A percentile compares a stretch with the other conserved stretches of the same genome.
Conservation (phyloP, 2,797 vertebrate species). For the Tragelaphus eurycerus region DNA sequence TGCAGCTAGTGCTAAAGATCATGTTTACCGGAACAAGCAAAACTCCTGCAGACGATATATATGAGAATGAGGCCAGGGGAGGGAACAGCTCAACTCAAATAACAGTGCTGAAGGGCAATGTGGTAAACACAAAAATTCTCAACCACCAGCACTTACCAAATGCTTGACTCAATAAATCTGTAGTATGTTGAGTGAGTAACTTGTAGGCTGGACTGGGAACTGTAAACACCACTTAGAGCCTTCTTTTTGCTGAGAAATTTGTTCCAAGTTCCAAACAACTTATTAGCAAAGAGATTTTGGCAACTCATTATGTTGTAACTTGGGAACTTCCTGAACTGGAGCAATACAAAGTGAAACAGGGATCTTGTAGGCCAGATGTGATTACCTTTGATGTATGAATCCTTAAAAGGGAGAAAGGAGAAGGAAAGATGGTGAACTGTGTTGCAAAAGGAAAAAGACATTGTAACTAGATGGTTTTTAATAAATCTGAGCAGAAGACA, state of each 20-base stretch:
- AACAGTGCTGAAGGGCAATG: not conserved
- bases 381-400: not conserved
- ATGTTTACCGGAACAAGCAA: not conserved
- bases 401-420: not conserved
- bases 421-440: not conserved
- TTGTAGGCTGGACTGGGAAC: not conserved
- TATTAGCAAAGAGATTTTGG: slow-evolving; percentile 10
- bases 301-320: slow-evolving; percentile 3
- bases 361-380: not conserved
- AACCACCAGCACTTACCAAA: not conserved
- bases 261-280: not conserved
- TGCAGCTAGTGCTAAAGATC: not conserved
- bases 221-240: not conserved
- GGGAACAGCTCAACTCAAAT: not conserved
- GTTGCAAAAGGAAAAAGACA: not conserved
- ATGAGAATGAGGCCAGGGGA: not conserved
- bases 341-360: not conserved
- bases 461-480: not conserved
- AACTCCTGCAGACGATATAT: not conserved
- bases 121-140: not conserved
- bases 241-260: slow-evolving; percentile 19
- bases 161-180: not conserved
- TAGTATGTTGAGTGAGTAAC: not conserved
- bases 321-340: slow-evolving; percentile 27
- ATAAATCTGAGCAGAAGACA: not conserved